Evolutionary conservation across 1,140 invertebrate species (phyloP), one percentile per base, ranked within the genome.

Genomic region (Bombus fervidus): DNA sequence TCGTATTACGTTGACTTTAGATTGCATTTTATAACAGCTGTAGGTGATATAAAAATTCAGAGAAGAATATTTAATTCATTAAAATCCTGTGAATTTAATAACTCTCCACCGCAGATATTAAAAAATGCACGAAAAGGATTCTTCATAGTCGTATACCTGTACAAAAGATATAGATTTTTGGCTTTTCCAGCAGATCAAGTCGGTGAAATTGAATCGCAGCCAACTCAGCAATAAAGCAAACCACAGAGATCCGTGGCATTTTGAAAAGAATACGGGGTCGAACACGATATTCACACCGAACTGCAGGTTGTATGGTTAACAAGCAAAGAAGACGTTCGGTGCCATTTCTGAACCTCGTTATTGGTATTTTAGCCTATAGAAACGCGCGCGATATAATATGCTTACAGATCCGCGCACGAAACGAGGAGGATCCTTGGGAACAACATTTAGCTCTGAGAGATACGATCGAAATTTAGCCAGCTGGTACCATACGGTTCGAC

Each of bases 381-480:
- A 18, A 8, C 72, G 59, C 18, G 62, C 77, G 8, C 72, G 80
- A 82, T 87, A 69, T 90, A 75, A 75, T 66, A 78, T 87, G 69
- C 71, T 81, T 81, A 83, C 64, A 41, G 86, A 84, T 85, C 59
- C 83, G 78, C 85, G 72, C 83, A 85, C 79, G 79, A 88, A 91
- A 86, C 78, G 75, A 71, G 84, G 34, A 77, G 53, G 71, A 77
- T 85, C 86, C 64, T 28, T 68, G 86, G 59, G 74, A 91, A 83
- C 66, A 78, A 75, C 79, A 80, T 88, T 88, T 88, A 86, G 43
- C 66, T 64, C 37, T 79, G 39, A 43, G 39, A 90, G 87, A 86
- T 91, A 90, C 90, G 87, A 86, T 87, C 86, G 71, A 83, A 90
- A 82, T 90, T 91, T 87, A 90, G 69, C 57, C 77, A 81, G 37